A percentile compares a stretch with the other conserved stretches of the same genome.
These are phyloP conservation scores for Zaprionus vittiger DNA, from an alignment of 1,140 invertebrate species.

Conservation along the genomic window DNA sequence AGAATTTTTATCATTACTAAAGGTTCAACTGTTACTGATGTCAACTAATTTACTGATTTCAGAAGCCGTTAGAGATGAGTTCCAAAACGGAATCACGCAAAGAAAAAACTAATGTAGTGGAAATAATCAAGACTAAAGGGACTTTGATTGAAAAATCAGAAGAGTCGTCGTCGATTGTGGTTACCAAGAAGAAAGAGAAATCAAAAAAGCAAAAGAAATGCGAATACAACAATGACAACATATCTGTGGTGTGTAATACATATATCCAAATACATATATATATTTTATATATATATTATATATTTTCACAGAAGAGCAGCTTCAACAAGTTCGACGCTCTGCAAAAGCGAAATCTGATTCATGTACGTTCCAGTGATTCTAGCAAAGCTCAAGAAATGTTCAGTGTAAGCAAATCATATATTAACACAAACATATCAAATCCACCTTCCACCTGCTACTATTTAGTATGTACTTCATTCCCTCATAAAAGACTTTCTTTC, in stretches of 20 bases:
- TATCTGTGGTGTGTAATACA: constrained; percentile 56
- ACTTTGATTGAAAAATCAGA: neutral
- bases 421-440: constrained; percentile 39
- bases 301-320: constrained; percentile 88
- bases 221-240: constrained; percentile 61
- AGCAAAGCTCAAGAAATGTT: constrained; percentile 89
- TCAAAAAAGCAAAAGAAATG: constrained; percentile 49
- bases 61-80: neutral
- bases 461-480: neutral
- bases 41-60: neutral
- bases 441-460: neutral
- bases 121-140: neutral
- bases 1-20: too few relatives aligned
- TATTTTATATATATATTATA: neutral
- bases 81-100: neutral
- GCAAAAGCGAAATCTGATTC: constrained; percentile 88
- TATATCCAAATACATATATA: neutral
- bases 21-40: too few relatives aligned
- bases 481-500: neutral
- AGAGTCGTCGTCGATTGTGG: neutral
- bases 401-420: constrained; percentile 85
- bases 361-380: constrained; percentile 88
- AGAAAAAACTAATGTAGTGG: neutral
- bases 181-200: constrained; percentile 39
- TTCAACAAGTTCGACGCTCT: constrained; percentile 91